Evolutionary conservation across 1,140 invertebrate genomes (phyloP), one percentile per base, ranked within the genome.

Genomic region (Solenopsis invicta): DNA sequence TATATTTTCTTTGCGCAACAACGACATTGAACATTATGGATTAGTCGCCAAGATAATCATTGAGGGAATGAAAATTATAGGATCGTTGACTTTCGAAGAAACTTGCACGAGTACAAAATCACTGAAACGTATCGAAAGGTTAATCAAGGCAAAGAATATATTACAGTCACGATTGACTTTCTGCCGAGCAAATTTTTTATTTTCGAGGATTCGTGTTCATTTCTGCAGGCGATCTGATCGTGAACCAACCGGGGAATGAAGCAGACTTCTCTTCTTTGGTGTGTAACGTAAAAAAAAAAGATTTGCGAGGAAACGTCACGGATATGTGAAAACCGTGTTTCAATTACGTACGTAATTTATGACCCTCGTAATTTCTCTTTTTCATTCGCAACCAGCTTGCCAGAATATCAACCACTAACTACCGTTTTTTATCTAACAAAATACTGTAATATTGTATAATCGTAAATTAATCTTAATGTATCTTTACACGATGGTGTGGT

Each of bases 91-190:
- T 52, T 29, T 86, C 37, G 10, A 54, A 48, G 56, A 21, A 86
- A 84, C 16, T 24, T n/a, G n/a, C 10, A 12, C 12, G 2, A 66
- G 10, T 62, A 50, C 5, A 61, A 87, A 76, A 85, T 74, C 52
- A 71, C 9, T 1, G 4, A 12, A 69, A 71, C 8, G 13, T 18
- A 24, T 61, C 34, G 8, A 87, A 85, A 85, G 45, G 37, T 85
- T 85, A 77, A 59, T 59, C 34, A 59, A 75, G 1, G 3, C 21
- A 24, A 75, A 59, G 50, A 37, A 86, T 77, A 18, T 69, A 59
- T 54, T 52, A 56, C 67, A 50, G 48, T 82, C 78, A 50, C 50
- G 29, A 66, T 56, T 67, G 69, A 87, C 61, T 87, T 87, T 54
- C 45, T 50, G 10, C 24, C 41, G 48, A 86, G n/a, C 9, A 76